Evolutionary conservation across 1,140 invertebrate species (phyloP).

Genomic region (Zaprionus tsacasi): DNA sequence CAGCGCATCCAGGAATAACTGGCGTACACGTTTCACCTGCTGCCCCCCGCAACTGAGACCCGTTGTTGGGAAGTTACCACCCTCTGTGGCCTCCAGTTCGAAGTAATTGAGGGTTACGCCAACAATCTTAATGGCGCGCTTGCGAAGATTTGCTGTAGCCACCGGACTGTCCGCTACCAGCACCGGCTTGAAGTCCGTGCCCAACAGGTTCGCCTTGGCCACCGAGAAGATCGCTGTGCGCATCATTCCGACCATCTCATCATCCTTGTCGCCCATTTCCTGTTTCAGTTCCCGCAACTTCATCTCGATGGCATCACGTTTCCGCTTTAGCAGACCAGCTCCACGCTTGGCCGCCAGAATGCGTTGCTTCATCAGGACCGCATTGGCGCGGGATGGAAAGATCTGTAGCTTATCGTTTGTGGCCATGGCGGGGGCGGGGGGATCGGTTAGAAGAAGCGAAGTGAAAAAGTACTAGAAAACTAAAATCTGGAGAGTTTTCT

Average conservation of each 20-base stretch:
- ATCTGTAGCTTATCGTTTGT: constrained; percentile 52
- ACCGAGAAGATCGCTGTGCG: constrained; percentile 68
- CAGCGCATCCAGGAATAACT: constrained; percentile 44
- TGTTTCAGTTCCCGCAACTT: constrained; percentile 55
- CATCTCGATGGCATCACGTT: constrained; percentile 75
- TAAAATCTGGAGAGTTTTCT: neutral
- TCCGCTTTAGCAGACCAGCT: constrained; percentile 62
- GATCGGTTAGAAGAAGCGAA: neutral
- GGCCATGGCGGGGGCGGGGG: constrained; percentile 40
- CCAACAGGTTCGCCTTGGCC: constrained; percentile 71
- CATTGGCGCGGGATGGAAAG: constrained; percentile 73
- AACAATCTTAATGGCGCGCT: constrained; percentile 55
- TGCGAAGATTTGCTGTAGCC: constrained; percentile 17
- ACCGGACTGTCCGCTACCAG: constrained; percentile 42
- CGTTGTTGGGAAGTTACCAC: constrained; percentile 41
- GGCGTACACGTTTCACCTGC: constrained; percentile 64
- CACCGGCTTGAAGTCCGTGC: constrained; percentile 66
- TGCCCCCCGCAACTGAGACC: constrained; percentile 69
- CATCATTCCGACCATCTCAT: constrained; percentile 44
- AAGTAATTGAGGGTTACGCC: constrained; percentile 59
- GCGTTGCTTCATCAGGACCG: constrained; percentile 68
- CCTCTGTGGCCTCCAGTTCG: constrained; percentile 35
- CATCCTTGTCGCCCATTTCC: constrained; percentile 28
- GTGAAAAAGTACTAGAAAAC: neutral
- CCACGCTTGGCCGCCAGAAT: constrained; percentile 59